These are phyloP conservation scores for Digitonthophagus gazella DNA, from an alignment of 2,888 invertebrate species.

Conservation along the genomic window DNA sequence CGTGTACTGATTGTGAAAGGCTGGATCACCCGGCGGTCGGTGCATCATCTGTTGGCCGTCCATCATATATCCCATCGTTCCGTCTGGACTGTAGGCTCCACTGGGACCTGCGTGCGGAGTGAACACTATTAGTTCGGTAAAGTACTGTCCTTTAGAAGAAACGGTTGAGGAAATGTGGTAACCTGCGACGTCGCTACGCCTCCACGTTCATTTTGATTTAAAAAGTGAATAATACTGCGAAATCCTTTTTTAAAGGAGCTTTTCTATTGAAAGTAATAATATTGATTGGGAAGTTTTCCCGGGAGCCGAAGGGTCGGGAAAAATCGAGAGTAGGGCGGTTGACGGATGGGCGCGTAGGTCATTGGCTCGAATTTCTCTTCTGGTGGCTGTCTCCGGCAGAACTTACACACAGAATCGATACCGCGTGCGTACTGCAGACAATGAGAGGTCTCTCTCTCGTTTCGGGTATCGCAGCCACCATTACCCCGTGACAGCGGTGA, in stretches of 20 bases:
- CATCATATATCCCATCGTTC: constrained; percentile 96
- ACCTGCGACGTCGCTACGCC: constrained; percentile 25
- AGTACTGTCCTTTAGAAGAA: constrained; percentile 38
- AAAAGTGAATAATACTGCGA: not conserved
- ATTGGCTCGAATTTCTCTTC: constrained; percentile 62
- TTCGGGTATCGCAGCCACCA: constrained; percentile 49
- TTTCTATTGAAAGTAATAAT: not conserved
- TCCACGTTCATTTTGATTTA: no score
- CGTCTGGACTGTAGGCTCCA: constrained; percentile 95
- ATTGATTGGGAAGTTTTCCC: not conserved
- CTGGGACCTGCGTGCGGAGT: constrained; percentile 92
- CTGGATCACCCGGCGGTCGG: constrained; percentile 88
- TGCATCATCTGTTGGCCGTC: constrained; percentile 97
- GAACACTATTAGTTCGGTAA: constrained; percentile 75
- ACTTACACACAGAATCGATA: constrained; percentile 45
- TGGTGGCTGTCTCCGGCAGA: constrained; percentile 56
- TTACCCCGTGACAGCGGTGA: constrained; percentile 57
- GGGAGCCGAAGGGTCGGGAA: not conserved
- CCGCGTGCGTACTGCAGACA: constrained; percentile 23
- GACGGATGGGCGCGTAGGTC: constrained; percentile 57
- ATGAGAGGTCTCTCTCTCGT: constrained; percentile 30
- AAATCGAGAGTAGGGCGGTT: not conserved
- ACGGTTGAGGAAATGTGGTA: constrained; percentile 19
- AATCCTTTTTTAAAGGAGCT: no score
- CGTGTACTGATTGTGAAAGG: constrained; percentile 92